Evolutionary conservation across 2,797 vertebrate genomes (phyloP).

Genomic region (Oreonectes daqikongensis): DNA sequence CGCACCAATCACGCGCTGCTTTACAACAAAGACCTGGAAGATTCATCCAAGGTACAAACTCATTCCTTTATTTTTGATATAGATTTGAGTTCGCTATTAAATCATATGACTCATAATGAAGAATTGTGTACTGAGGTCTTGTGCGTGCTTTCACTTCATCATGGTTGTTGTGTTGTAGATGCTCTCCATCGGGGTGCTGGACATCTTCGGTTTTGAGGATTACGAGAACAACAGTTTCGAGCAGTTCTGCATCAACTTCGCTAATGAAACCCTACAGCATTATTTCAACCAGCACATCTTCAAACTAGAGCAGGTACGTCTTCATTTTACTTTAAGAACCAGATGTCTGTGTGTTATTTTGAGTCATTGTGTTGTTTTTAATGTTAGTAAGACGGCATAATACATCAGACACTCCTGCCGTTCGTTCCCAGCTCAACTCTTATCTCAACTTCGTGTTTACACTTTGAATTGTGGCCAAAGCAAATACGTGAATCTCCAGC

Average conservation of each 20-base stretch:
- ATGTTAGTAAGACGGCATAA: background rate
- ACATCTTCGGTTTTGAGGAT: slow-evolving; percentile 99
- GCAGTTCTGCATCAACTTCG: slow-evolving; percentile 99
- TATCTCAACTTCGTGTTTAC: slow-evolving; percentile 48
- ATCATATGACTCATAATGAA: background rate
- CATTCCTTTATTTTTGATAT: background rate
- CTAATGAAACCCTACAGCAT: slow-evolving; percentile 96
- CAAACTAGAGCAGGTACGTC: slow-evolving; percentile 90
- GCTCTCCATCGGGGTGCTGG: slow-evolving; percentile 95
- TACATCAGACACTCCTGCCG: background rate
- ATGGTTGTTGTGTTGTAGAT: slow-evolving; percentile 73
- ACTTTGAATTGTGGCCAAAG: slow-evolving; percentile 44
- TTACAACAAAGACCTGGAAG: slow-evolving; percentile 91
- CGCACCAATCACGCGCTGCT: slow-evolving; percentile 98
- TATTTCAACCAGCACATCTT: slow-evolving; percentile 99
- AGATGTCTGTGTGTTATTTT: background rate
- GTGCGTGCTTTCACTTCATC: background rate
- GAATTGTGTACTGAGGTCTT: background rate
- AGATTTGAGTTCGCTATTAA: no score
- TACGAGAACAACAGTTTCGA: slow-evolving; percentile 99
- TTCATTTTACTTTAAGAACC: no score
- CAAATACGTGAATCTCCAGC: slow-evolving; percentile 44
- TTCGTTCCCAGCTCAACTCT: slow-evolving; percentile 1
- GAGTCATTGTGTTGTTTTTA: background rate
- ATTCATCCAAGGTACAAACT: slow-evolving; percentile 84